Evolutionary conservation across 1,140 invertebrate genomes (phyloP).

Genomic region (Drosophila gunungcola): DNA sequence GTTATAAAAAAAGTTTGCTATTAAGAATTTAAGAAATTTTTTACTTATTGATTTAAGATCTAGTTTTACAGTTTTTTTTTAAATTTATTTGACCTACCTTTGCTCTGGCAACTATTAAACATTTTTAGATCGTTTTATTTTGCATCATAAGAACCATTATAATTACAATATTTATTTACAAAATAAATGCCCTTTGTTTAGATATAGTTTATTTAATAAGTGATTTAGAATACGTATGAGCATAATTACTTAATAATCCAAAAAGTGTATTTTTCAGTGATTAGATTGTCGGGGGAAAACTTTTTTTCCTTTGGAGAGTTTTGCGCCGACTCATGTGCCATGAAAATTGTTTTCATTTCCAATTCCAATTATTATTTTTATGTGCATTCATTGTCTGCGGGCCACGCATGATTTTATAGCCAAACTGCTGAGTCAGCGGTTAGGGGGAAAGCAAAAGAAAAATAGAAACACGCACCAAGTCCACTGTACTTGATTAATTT

Average conservation of each 20-base stretch:
- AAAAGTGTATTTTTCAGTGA: background rate
- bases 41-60: too few relatives aligned
- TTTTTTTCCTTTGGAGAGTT: background rate
- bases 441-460: slow-evolving; percentile 3
- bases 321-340: slow-evolving; percentile 68
- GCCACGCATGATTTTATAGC: slow-evolving; percentile 71
- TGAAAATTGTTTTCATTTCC: slow-evolving; percentile 78
- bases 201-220: too few relatives aligned
- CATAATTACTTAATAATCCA: background rate
- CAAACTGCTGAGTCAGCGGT: slow-evolving; percentile 68
- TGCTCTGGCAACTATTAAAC: too few relatives aligned
- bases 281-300: background rate
- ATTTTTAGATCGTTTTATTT: too few relatives aligned
- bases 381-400: slow-evolving; percentile 76
- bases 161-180: too few relatives aligned
- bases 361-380: slow-evolving; percentile 83
- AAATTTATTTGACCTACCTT: too few relatives aligned
- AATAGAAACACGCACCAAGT: slow-evolving; percentile 10
- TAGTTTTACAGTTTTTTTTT: too few relatives aligned
- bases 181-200: too few relatives aligned
- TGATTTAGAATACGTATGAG: too few relatives aligned
- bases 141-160: too few relatives aligned
- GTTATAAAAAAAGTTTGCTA: too few relatives aligned
- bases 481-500: slow-evolving; percentile 81
- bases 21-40: too few relatives aligned